A percentile compares a stretch with the other conserved stretches of the same genome.
Conservation (phyloP, 2,888 invertebrate genomes). For the Cistogaster globosa region DNA sequence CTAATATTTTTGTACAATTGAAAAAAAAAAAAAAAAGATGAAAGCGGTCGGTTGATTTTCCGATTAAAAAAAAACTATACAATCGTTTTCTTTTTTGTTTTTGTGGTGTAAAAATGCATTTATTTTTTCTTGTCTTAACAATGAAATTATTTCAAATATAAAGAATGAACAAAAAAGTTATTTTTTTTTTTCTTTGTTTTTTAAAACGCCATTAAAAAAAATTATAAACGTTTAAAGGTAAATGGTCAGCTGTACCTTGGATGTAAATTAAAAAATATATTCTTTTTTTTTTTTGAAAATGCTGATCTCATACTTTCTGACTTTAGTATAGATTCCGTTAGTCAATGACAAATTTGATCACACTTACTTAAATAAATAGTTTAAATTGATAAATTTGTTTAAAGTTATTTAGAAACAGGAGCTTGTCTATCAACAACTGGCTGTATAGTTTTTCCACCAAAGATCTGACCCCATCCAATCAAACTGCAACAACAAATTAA, state of each 20-base stretch:
- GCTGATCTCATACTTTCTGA: background rate
- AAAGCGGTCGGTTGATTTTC: background rate
- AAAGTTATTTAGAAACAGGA: slow-evolving; percentile 58
- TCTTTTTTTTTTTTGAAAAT: slow-evolving; percentile 30
- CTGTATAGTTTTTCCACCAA: slow-evolving; percentile 97
- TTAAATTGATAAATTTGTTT: background rate
- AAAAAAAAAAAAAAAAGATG: slow-evolving; percentile 37
- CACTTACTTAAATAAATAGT: slow-evolving; percentile 12
- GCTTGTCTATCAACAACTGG: slow-evolving; percentile 84
- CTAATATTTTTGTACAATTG: slow-evolving; percentile 49
- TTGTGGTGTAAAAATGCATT: slow-evolving; percentile 68
- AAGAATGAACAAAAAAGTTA: slow-evolving; percentile 55
- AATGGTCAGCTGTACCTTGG: slow-evolving; percentile 32
- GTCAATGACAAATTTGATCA: background rate
- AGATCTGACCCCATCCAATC: slow-evolving; percentile 99
- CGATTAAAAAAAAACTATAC: slow-evolving; percentile 2
- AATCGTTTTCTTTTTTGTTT: slow-evolving; percentile 34
- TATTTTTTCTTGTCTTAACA: slow-evolving; percentile 66
- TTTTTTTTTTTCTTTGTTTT: slow-evolving; percentile 26
- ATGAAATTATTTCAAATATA: slow-evolving; percentile 57
- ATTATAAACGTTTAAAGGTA: slow-evolving; percentile 37
- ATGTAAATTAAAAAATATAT: slow-evolving; percentile 23
- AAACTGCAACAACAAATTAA: slow-evolving; percentile 85
- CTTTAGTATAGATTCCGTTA: background rate
- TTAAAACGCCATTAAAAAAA: slow-evolving; percentile 58